These are phyloP conservation scores for Lagopus leucura DNA, from an alignment of 2,113 vertebrate genomes.

Conservation along the genomic window DNA sequence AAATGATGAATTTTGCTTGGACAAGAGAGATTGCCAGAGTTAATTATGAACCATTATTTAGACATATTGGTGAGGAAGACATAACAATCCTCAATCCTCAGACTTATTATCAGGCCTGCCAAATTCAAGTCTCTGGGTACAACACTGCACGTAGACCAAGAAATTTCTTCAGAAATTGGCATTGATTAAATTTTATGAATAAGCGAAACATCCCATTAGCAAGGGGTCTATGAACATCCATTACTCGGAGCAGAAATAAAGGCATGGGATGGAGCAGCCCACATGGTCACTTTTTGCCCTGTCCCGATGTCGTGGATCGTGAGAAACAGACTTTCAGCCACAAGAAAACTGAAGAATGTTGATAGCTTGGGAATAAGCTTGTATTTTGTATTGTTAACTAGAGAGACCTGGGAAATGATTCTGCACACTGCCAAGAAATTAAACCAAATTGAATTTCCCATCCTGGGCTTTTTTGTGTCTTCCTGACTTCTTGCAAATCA, in stretches of 20 bases:
- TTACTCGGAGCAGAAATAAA: conserved; percentile 43
- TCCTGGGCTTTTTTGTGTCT: conserved; percentile 14
- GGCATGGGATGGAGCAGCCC: conserved; percentile 2
- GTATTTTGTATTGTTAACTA: neutral
- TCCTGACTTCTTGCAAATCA: neutral
- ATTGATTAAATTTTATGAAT: conserved; percentile 49
- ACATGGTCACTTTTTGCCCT: neutral
- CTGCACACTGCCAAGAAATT: conserved; percentile 32
- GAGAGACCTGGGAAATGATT: neutral
- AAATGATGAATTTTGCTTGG: conserved; percentile 53
- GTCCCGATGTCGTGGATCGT: neutral
- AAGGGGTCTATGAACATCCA: conserved; percentile 30
- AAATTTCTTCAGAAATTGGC: conserved; percentile 44
- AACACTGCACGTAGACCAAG: conserved; percentile 34
- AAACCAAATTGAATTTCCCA: conserved; percentile 27
- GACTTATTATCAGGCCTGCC: conserved; percentile 52
- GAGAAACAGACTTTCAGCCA: conserved; percentile 31
- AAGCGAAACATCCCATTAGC: conserved; percentile 58
- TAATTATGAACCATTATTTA: conserved; percentile 65
- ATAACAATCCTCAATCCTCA: conserved; percentile 42
- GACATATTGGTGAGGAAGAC: conserved; percentile 57
- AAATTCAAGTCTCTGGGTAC: conserved; percentile 54
- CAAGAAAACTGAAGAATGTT: conserved; percentile 2
- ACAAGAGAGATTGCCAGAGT: conserved; percentile 49
- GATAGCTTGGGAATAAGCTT: conserved; percentile 32